A percentile compares a stretch with the other conserved stretches of the same genome.
Evolutionary conservation across 2,797 vertebrate species (phyloP).

Genomic region (Austrolebias charrua): DNA sequence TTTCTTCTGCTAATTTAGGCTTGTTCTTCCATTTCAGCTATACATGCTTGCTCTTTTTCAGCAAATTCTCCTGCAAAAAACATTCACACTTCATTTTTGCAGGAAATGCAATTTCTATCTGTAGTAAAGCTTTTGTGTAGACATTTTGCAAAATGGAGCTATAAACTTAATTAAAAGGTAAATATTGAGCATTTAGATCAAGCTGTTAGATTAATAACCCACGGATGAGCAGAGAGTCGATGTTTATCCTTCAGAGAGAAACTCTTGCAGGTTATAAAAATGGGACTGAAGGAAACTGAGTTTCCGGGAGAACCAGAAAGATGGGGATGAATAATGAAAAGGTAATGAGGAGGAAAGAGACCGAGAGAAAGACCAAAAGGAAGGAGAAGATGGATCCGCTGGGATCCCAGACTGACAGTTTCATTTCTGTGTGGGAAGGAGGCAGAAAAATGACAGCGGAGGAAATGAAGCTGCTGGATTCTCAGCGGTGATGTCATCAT

Average conservation of each 20-base stretch:
- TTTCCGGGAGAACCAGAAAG: conserved; percentile 17
- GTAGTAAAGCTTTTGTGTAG: background rate
- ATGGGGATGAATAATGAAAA: conserved; percentile 43
- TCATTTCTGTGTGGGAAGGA: conserved; percentile 38
- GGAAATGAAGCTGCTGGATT: conserved; percentile 58
- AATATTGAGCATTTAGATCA: no score
- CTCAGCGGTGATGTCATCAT: conserved; percentile 45
- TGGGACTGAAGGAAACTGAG: conserved; percentile 27
- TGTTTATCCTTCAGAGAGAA: no score
- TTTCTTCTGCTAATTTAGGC: no score
- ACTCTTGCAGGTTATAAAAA: conserved; percentile 42
- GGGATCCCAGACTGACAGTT: conserved; percentile 49
- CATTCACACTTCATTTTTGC: no score
- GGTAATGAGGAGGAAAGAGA: conserved; percentile 46
- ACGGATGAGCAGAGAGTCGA: no score
- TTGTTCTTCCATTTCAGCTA: no score
- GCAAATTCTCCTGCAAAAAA: no score
- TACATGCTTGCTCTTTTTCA: no score
- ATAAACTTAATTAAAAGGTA: no score
- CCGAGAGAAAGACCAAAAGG: background rate
- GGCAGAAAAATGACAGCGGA: conserved; percentile 4
- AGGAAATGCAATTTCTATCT: no score
- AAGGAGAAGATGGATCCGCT: conserved; percentile 48
- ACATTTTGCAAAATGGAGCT: no score
- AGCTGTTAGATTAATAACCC: no score